A percentile compares a stretch with the other conserved stretches of the same genome.
Evolutionary conservation across 2,888 invertebrate species (phyloP).

Genomic region (Phorcus lineatus): DNA sequence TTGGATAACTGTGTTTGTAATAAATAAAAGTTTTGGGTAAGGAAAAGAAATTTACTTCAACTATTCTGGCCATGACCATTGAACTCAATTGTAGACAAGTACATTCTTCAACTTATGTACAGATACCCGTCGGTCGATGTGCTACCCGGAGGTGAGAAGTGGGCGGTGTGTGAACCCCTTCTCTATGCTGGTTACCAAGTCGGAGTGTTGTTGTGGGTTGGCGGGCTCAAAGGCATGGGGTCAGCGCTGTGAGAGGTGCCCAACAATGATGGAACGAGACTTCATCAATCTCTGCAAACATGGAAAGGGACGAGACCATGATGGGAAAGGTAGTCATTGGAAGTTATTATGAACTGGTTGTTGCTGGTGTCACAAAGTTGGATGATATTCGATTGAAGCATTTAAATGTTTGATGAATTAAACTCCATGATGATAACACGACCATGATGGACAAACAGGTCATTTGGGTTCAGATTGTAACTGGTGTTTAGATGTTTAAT

Average conservation of each 20-base stretch:
- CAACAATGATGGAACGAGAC: conserved; percentile 82
- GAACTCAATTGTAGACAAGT: too few relatives aligned
- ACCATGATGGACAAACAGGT: too few relatives aligned
- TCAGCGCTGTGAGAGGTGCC: conserved; percentile 86
- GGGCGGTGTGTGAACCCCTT: conserved; percentile 87
- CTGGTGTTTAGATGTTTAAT: too few relatives aligned
- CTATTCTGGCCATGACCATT: too few relatives aligned
- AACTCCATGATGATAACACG: neutral
- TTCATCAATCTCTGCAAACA: conserved; percentile 86
- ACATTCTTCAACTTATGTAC: conserved; percentile 33
- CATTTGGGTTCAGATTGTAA: too few relatives aligned
- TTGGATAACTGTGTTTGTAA: too few relatives aligned
- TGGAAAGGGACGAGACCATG: conserved; percentile 87
- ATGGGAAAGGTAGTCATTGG: conserved; percentile 81
- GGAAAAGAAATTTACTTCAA: too few relatives aligned
- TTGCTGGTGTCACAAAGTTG: neutral
- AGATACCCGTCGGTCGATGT: conserved; percentile 89
- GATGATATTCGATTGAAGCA: neutral
- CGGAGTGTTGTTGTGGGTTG: conserved; percentile 89
- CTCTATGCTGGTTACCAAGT: conserved; percentile 86
- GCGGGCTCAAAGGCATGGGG: conserved; percentile 83
- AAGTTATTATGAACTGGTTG: too few relatives aligned
- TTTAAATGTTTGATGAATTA: neutral
- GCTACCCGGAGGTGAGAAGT: conserved; percentile 85
- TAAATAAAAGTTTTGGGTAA: too few relatives aligned